Evolutionary conservation across 2,113 vertebrate genomes (phyloP).

Genomic region (Aspidoscelis tigris): DNA sequence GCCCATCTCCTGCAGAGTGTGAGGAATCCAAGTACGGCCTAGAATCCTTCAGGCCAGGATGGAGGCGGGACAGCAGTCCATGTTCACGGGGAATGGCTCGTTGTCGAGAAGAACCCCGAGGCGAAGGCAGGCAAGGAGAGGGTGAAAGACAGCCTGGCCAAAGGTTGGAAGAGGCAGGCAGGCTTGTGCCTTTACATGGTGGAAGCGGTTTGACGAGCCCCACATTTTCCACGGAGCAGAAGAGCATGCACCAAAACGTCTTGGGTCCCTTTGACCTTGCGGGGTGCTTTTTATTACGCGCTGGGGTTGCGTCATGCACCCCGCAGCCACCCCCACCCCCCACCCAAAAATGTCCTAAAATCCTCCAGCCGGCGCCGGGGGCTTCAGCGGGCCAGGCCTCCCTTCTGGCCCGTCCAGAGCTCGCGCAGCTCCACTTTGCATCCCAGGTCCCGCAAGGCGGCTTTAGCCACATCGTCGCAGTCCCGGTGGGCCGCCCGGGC

Average conservation of each 20-base stretch:
- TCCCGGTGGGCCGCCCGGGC: conserved; percentile 83
- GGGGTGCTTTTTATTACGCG: not conserved
- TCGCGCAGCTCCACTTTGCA: conserved; percentile 91
- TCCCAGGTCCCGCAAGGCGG: conserved; percentile 91
- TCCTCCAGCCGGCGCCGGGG: fast-evolving
- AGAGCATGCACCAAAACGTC: not conserved
- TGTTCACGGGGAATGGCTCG: no score
- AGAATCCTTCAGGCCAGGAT: no score
- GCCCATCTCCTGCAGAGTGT: no score
- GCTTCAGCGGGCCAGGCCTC: conserved; percentile 78
- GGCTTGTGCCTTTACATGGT: no score
- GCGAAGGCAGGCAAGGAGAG: not conserved
- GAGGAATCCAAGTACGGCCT: no score
- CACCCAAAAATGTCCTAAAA: not conserved
- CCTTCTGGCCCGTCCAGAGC: conserved; percentile 95
- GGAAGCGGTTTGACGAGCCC: no score
- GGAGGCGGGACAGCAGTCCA: no score
- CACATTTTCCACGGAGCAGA: not conserved
- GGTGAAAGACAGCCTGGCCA: no score
- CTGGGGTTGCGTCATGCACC: no score
- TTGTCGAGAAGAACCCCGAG: no score
- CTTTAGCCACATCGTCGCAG: conserved; percentile 87
- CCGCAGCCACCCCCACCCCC: not conserved
- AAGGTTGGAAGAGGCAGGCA: no score
- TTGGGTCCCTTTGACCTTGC: no score